Conservation (phyloP, 2,113 vertebrate genomes). For the Phaethornis superciliosus region DNA sequence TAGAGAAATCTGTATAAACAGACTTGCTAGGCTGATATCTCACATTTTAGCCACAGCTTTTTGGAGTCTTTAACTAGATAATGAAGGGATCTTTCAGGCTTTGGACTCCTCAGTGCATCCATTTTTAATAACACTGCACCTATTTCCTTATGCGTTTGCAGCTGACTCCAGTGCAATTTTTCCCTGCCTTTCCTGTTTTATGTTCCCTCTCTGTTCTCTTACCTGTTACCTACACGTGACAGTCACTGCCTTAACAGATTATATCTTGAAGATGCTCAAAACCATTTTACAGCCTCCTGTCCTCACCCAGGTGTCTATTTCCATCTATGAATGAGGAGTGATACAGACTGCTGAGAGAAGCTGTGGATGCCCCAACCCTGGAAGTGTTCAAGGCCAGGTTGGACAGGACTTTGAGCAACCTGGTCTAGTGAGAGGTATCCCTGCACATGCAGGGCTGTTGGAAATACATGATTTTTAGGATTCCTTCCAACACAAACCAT, state of each 20-base stretch:
- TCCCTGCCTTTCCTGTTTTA: neutral
- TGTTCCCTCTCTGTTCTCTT: neutral
- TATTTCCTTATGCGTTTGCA: neutral
- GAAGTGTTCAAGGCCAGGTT: too few species aligned
- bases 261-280: neutral
- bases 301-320: neutral
- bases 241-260: neutral
- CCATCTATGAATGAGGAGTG: neutral
- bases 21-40: neutral
- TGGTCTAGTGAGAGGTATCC: too few species aligned
- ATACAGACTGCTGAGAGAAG: too few species aligned
- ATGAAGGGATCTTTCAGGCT: constrained; percentile 13
- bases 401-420: too few species aligned
- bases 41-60: constrained; percentile 19
- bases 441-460: too few species aligned
- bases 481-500: too few species aligned
- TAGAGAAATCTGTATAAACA: constrained; percentile 50
- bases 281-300: neutral
- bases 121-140: neutral
- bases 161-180: neutral
- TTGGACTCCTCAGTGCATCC: neutral
- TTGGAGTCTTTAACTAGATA: neutral
- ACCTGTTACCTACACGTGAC: neutral
- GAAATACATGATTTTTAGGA: too few species aligned
- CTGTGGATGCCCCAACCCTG: too few species aligned